These are phyloP conservation scores for Hirundichthys speculiger DNA, from an alignment of 2,113 vertebrate species.

Conservation along the genomic window DNA sequence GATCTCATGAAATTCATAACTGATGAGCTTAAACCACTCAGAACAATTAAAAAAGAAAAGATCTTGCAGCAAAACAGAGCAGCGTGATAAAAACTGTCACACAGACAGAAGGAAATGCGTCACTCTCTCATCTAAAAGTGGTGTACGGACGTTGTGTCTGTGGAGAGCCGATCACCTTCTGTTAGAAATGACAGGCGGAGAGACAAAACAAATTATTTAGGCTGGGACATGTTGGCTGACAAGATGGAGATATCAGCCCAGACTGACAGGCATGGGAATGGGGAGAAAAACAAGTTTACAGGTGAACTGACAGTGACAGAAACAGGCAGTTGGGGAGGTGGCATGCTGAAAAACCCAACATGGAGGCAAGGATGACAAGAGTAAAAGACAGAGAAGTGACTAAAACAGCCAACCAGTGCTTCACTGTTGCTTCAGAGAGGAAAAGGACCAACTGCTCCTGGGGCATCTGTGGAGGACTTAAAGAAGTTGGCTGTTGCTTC, in stretches of 20 bases:
- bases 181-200: slow-evolving; percentile 49
- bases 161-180: slow-evolving; percentile 53
- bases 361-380: too few relatives aligned
- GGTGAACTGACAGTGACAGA: slow-evolving; percentile 14
- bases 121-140: slow-evolving; percentile 38
- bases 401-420: too few relatives aligned
- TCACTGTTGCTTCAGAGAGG: slow-evolving; percentile 6
- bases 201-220: slow-evolving; percentile 55
- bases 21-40: slow-evolving; percentile 45
- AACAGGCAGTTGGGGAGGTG: not conserved
- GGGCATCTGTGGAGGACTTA: slow-evolving; percentile 23
- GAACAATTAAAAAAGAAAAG: slow-evolving; percentile 30
- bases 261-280: slow-evolving; percentile 33
- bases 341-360: not conserved
- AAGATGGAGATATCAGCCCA: slow-evolving; percentile 27
- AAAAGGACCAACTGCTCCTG: not conserved
- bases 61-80: slow-evolving; percentile 14
- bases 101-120: slow-evolving; percentile 48
- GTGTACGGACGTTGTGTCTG: slow-evolving; percentile 9
- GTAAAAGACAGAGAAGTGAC: too few relatives aligned
- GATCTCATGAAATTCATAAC: slow-evolving; percentile 47
- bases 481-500: slow-evolving; percentile 31
- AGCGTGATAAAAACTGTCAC: slow-evolving; percentile 42
- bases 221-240: slow-evolving; percentile 33
- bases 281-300: slow-evolving; percentile 9